phyloP scores from a whole-genome alignment of 2,888 invertebrate genomes.

The Vanessa cardui region DNA sequence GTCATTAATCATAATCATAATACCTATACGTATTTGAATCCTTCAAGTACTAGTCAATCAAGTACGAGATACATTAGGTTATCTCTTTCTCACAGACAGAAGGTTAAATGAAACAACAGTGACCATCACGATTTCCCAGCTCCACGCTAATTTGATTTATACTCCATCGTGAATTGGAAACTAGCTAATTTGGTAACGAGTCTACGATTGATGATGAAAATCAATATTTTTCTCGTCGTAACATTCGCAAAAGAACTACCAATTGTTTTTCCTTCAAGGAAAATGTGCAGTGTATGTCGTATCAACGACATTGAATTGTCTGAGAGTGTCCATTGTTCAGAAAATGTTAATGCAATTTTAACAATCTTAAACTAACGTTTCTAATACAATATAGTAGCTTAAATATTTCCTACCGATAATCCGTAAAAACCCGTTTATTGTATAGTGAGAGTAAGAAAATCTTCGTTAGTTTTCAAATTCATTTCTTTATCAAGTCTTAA shows the following conservation, averaged over 20 bases:
- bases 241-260: neutral
- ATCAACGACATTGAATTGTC: neutral
- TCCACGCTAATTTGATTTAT: slow-evolving; percentile 66
- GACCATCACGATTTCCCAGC: slow-evolving; percentile 64
- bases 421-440: too few relatives aligned
- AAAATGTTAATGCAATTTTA: neutral
- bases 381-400: too few relatives aligned
- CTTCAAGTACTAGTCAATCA: neutral
- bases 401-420: too few relatives aligned
- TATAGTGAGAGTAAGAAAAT: too few relatives aligned
- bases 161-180: slow-evolving; percentile 59
- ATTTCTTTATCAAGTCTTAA: too few relatives aligned
- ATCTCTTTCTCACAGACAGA: slow-evolving; percentile 13
- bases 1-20: too few relatives aligned
- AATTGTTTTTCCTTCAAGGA: neutral
- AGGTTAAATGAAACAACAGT: slow-evolving; percentile 31
- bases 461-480: too few relatives aligned
- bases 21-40: neutral
- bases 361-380: neutral
- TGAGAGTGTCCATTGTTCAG: neutral
- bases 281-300: neutral
- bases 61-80: neutral
- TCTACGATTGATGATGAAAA: slow-evolving; percentile 22
- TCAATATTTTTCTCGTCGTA: neutral
- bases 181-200: slow-evolving; percentile 53